Evolutionary conservation across 2,888 invertebrate genomes (phyloP).

Genomic region (Morinoia aosen): DNA sequence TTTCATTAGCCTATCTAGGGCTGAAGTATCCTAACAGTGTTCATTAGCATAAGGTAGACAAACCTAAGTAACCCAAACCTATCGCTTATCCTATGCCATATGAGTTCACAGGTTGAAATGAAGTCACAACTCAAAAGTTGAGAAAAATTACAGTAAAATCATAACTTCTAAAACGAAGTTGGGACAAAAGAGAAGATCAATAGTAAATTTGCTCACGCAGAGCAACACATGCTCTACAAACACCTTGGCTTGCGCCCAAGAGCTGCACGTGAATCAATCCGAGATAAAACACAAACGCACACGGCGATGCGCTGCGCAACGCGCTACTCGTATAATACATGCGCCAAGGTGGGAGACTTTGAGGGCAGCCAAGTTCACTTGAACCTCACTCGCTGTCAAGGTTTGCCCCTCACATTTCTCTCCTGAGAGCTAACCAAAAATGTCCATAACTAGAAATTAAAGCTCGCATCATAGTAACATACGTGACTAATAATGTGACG

Average conservation of each 20-base stretch:
- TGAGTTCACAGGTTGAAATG: too few species aligned
- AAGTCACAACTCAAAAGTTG: too few species aligned
- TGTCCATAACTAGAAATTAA: neutral
- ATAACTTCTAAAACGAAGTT: too few species aligned
- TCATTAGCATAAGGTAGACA: too few species aligned
- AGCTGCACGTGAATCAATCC: neutral
- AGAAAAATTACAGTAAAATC: too few species aligned
- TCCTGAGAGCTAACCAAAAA: neutral
- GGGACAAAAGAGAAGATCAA: too few species aligned
- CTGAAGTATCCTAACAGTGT: too few species aligned
- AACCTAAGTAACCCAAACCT: too few species aligned
- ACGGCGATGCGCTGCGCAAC: neutral
- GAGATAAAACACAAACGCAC: neutral
- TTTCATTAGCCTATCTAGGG: too few species aligned
- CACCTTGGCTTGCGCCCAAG: neutral
- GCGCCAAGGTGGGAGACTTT: neutral
- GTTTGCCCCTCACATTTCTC: neutral
- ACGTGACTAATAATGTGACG: neutral
- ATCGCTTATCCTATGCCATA: too few species aligned
- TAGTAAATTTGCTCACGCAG: neutral
- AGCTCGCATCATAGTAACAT: neutral
- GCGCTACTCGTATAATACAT: neutral
- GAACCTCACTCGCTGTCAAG: neutral
- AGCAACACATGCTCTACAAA: neutral
- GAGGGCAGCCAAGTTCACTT: conserved; percentile 1